Base-by-base conservation (phyloP, 2,797 vertebrate species). In the Poeciliopsis turneri region DNA sequence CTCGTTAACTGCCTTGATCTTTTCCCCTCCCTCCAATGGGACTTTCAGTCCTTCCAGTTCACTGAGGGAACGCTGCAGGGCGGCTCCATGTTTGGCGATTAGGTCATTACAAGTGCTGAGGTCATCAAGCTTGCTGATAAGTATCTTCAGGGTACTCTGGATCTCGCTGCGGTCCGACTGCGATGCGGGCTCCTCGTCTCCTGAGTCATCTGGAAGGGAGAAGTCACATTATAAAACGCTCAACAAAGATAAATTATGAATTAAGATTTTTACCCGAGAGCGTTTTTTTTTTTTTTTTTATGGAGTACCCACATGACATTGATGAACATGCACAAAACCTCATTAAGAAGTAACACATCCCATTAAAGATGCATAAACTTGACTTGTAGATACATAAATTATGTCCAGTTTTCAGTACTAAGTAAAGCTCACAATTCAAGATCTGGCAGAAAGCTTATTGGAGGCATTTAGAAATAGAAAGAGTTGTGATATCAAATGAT, bases 31-130 rank as follows among this genome's bases (percentile, higher is more conserved):
- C 82, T 99, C 98, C 0, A 95, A 84, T 0, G 97, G 96, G 81
- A 98, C 93, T 43, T 95, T 96, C 53, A 99, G 96, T 85, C 93
- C 95, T 90, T 99, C 98, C 43, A 99, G 96, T 91, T 99, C 98
- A 3, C 94, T 99, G 84, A 99, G 96, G 5, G 98, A 99, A 57
- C 98, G 96, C 94, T 99, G 98, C 80, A 99, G 96, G 1, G 98
- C 98, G 0, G 97, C 97, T 0, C 98, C 98, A 0, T 99, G 98
- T 92, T 99, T 99, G 61, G 97, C 96, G 1, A 99, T 97, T 88
- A 99, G 97, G 89, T 99, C 98, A 45, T 97, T 98, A 92, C 98
- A 99, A 0, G 97, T 98, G 94, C 97, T 97, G 89, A 99, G 97
- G 92, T 98, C 98, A 57, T 98, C 97, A 15, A 99, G 95, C 89